Evolutionary conservation across 2,888 invertebrate genomes (phyloP).

Genomic region (Eulithis testata): DNA sequence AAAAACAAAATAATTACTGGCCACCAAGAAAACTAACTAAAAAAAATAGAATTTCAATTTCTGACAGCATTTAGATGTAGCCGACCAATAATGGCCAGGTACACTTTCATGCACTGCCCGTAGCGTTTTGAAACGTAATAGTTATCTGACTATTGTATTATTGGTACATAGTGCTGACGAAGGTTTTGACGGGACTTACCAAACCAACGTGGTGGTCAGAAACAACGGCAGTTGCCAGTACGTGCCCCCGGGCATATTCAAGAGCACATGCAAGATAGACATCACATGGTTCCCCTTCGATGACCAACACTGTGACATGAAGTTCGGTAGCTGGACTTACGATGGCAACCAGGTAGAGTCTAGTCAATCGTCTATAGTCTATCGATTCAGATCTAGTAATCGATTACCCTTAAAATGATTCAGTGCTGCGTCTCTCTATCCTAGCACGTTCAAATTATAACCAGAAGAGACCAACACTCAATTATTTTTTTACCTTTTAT

Average conservation of each 20-base stretch:
- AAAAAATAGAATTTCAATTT: conserved; percentile 8
- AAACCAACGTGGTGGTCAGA: conserved; percentile 99
- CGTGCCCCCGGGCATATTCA: conserved; percentile 99
- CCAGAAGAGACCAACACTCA: conserved; percentile 25
- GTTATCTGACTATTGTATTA: conserved; percentile 59
- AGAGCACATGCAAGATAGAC: conserved; percentile 99
- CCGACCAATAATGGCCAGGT: too few relatives aligned
- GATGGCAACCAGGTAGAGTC: conserved; percentile 94
- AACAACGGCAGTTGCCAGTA: conserved; percentile 99
- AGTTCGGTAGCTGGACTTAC: conserved; percentile 99
- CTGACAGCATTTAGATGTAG: not conserved
- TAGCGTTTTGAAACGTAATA: not conserved
- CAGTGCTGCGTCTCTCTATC: conserved; percentile 26
- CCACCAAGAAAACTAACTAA: conserved; percentile 1
- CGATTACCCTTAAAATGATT: conserved; percentile 26
- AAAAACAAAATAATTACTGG: conserved; percentile 21
- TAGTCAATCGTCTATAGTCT: conserved; percentile 27
- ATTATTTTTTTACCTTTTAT: conserved; percentile 9
- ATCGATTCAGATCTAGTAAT: conserved; percentile 36
- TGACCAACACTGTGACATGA: conserved; percentile 99
- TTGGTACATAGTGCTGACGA: conserved; percentile 96
- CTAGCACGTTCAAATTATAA: conserved; percentile 31
- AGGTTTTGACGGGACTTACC: conserved; percentile 99
- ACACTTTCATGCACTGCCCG: too few relatives aligned
- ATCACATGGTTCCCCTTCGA: conserved; percentile 99